Conservation (phyloP, 2,888 invertebrate genomes). For the Blera fallax region DNA sequence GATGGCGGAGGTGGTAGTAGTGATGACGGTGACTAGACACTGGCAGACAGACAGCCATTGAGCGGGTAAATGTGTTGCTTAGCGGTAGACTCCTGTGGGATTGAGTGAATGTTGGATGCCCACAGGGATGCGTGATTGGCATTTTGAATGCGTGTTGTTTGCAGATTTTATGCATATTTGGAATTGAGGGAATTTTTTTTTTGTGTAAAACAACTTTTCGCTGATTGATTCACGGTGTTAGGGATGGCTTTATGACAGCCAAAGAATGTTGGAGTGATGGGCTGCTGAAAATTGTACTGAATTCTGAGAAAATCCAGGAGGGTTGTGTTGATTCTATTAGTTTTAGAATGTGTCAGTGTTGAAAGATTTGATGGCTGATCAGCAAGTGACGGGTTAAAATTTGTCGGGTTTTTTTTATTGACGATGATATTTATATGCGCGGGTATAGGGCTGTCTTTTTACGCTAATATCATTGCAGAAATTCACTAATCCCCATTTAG, state of each 20-base stretch:
- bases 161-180: constrained; percentile 6
- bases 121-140: constrained; percentile 68
- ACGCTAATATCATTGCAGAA: too few relatives aligned
- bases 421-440: too few relatives aligned
- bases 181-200: neutral
- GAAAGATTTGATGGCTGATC: too few relatives aligned
- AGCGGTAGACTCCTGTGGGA: constrained; percentile 53
- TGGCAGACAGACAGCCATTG: constrained; percentile 55
- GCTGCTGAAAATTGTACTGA: constrained; percentile 9
- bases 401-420: too few relatives aligned
- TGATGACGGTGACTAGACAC: constrained; percentile 60
- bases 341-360: neutral
- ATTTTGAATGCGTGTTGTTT: constrained; percentile 36
- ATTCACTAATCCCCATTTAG: too few relatives aligned
- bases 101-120: constrained; percentile 61
- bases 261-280: constrained; percentile 26
- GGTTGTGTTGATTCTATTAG: neutral
- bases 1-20: constrained; percentile 42
- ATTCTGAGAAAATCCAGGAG: neutral
- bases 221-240: constrained; percentile 42
- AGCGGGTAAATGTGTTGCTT: constrained; percentile 33
- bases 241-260: constrained; percentile 5
- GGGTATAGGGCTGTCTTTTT: too few relatives aligned
- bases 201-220: neutral
- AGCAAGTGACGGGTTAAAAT: too few relatives aligned